A percentile compares a stretch with the other conserved stretches of the same genome.
Conservation (phyloP, 2,113 vertebrate genomes). For the Chaetops frenatus region DNA sequence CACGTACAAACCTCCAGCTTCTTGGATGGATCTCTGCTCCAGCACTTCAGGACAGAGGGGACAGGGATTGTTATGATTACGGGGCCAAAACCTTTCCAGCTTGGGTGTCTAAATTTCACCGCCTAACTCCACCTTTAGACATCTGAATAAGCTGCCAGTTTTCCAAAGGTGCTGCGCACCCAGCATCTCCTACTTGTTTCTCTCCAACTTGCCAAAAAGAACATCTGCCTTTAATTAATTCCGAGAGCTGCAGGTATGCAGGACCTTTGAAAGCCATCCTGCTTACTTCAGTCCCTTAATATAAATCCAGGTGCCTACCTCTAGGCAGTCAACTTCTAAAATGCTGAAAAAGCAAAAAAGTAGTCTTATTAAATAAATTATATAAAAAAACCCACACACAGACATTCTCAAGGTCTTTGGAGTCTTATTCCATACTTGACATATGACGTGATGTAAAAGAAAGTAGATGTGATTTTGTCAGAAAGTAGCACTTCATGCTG, state of each 20-base stretch:
- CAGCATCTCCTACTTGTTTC: not conserved
- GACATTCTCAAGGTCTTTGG: not conserved
- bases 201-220: constrained; percentile 19
- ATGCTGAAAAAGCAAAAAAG: not conserved
- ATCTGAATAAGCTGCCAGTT: not conserved
- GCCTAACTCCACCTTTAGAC: not conserved
- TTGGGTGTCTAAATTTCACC: not conserved
- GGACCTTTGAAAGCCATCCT: constrained; percentile 35
- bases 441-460: not conserved
- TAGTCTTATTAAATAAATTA: not conserved
- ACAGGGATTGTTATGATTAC: not conserved
- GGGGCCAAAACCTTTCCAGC: not conserved
- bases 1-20: not conserved
- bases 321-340: constrained; percentile 7
- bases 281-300: not conserved
- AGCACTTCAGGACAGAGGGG: not conserved
- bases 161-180: not conserved
- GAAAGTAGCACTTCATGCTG: not conserved
- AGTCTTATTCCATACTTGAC: not conserved
- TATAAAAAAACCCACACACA: not conserved
- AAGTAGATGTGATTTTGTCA: not conserved
- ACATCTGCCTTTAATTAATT: constrained; percentile 50
- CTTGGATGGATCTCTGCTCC: not conserved
- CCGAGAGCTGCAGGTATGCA: not conserved
- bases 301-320: constrained; percentile 40